phyloP scores from a whole-genome alignment of 2,113 vertebrate species.

The Scalopus aquaticus region DNA sequence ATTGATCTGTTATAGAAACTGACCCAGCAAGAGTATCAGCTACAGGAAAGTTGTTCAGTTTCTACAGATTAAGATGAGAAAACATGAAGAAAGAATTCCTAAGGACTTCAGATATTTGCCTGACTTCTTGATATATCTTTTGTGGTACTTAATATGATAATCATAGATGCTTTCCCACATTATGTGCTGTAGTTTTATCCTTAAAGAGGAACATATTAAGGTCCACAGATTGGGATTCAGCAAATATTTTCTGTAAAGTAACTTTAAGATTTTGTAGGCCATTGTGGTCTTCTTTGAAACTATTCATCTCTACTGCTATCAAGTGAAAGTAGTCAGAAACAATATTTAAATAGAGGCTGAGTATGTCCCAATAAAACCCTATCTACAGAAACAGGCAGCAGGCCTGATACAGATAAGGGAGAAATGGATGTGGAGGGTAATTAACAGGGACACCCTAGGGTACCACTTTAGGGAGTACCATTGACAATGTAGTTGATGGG shows the following conservation, averaged over 20 bases:
- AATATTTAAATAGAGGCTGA: not conserved
- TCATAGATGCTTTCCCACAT: not conserved
- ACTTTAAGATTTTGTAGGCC: not conserved
- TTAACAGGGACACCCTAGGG: not conserved
- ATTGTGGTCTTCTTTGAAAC: not conserved
- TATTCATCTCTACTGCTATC: not conserved
- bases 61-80: not conserved
- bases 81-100: not conserved
- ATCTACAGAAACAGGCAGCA: conserved; percentile 2
- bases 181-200: not conserved
- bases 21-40: not conserved
- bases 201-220: not conserved
- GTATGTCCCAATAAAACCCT: conserved; percentile 9
- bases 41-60: not conserved
- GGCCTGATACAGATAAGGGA: not conserved
- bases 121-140: not conserved
- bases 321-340: not conserved
- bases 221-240: not conserved
- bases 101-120: not conserved
- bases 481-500: not conserved
- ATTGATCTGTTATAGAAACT: not conserved
- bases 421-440: not conserved
- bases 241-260: not conserved
- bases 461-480: not conserved
- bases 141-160: not conserved